A percentile compares a stretch with the other conserved stretches of the same genome.
These are phyloP conservation scores for Machimus rusticus DNA, from an alignment of 2,888 invertebrate species.

Conservation along the genomic window DNA sequence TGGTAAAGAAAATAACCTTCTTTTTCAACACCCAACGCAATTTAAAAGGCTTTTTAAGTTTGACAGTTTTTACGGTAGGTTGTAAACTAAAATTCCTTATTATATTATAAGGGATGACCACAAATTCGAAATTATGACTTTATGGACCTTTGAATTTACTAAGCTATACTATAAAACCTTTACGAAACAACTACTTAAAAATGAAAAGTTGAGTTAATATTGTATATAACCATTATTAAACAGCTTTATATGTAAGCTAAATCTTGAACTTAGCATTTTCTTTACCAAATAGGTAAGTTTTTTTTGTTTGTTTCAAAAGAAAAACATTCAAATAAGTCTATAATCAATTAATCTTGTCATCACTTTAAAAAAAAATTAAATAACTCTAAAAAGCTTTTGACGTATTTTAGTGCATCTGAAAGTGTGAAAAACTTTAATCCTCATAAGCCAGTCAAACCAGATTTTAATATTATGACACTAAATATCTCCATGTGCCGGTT, in stretches of 20 bases:
- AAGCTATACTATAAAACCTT: not conserved
- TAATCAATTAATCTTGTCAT: not conserved
- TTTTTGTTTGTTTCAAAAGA: not conserved
- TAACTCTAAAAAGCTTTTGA: not conserved
- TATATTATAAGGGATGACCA: not conserved
- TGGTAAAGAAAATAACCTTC: too few species aligned
- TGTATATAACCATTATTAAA: too few species aligned
- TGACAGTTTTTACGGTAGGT: too few species aligned
- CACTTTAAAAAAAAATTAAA: not conserved
- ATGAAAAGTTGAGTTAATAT: too few species aligned
- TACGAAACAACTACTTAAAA: not conserved
- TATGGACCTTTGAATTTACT: not conserved
- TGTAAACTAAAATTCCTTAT: too few species aligned
- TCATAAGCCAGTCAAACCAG: not conserved
- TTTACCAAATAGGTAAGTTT: not conserved
- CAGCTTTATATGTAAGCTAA: not conserved
- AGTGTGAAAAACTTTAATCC: not conserved
- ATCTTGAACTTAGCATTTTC: not conserved
- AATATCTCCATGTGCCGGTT: not conserved
- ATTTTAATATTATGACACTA: not conserved
- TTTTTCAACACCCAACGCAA: too few species aligned
- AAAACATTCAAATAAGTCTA: not conserved
- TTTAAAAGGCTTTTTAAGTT: too few species aligned
- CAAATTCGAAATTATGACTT: not conserved
- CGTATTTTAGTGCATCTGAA: not conserved